Evolutionary conservation across 1,140 invertebrate genomes (phyloP).

Genomic region (Drosophila quadrilineata): DNA sequence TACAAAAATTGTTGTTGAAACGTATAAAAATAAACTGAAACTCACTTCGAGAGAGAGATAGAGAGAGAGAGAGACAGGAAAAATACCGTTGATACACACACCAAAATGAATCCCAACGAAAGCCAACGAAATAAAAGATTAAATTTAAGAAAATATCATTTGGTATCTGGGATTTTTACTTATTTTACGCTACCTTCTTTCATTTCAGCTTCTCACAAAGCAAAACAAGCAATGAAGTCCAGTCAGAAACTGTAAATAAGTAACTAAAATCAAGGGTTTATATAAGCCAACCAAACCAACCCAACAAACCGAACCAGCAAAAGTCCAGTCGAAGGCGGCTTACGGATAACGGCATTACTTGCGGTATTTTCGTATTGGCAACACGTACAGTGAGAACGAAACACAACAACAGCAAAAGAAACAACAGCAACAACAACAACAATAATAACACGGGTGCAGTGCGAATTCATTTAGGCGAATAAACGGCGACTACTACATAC

Average conservation of each 20-base stretch:
- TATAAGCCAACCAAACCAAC: slow-evolving; percentile 4
- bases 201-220: slow-evolving; percentile 37
- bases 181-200: neutral
- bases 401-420: slow-evolving; percentile 21
- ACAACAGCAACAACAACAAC: slow-evolving; percentile 25
- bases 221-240: slow-evolving; percentile 33
- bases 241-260: slow-evolving; percentile 48
- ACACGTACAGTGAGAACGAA: slow-evolving; percentile 42
- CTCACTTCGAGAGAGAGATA: too few relatives aligned
- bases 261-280: slow-evolving; percentile 46
- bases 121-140: too few relatives aligned
- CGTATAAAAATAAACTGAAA: slow-evolving; percentile 52
- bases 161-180: neutral
- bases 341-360: neutral
- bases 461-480: slow-evolving; percentile 52
- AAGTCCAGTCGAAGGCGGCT: neutral
- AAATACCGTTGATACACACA: neutral
- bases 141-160: neutral
- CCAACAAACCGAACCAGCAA: neutral
- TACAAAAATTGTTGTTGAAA: slow-evolving; percentile 1
- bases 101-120: too few relatives aligned
- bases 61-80: neutral
- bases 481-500: too few relatives aligned
- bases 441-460: slow-evolving; percentile 6
- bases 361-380: slow-evolving; percentile 23